Conservation (phyloP, 2,113 vertebrate genomes). For the Pterocles orientalis region DNA sequence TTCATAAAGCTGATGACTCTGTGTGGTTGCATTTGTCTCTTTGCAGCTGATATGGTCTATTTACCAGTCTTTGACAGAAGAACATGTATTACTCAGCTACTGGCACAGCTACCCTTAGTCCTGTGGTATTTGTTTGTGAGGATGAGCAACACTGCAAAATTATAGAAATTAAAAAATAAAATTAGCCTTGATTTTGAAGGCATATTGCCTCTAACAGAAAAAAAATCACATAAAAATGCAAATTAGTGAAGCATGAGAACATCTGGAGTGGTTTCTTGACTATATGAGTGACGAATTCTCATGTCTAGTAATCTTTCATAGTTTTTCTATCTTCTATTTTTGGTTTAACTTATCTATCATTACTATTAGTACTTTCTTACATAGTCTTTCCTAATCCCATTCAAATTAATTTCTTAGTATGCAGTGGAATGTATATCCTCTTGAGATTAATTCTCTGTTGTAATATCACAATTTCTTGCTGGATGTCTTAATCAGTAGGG, state of each 20-base stretch:
- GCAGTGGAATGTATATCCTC: background rate
- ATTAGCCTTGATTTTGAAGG: background rate
- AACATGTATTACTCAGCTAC: slow-evolving; percentile 11
- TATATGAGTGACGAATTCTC: background rate
- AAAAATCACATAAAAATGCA: background rate
- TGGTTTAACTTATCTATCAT: background rate
- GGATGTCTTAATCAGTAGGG: background rate
- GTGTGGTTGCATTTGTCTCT: slow-evolving; percentile 72
- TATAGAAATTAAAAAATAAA: background rate
- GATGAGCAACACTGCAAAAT: background rate
- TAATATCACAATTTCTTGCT: background rate
- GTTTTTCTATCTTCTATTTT: background rate
- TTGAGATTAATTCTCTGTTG: background rate
- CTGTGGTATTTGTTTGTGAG: slow-evolving; percentile 21
- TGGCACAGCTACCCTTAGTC: background rate
- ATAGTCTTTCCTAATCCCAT: background rate
- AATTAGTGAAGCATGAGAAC: background rate
- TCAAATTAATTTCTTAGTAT: background rate
- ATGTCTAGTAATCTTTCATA: background rate
- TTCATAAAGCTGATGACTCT: slow-evolving; percentile 65
- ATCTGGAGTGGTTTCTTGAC: background rate
- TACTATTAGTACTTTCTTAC: background rate
- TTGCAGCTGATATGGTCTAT: slow-evolving; percentile 55
- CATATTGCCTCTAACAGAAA: background rate
- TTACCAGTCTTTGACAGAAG: slow-evolving; percentile 29